Evolutionary conservation across 2,888 invertebrate genomes (phyloP), one percentile per base, ranked within the genome.

Genomic region (Sesia apiformis): DNA sequence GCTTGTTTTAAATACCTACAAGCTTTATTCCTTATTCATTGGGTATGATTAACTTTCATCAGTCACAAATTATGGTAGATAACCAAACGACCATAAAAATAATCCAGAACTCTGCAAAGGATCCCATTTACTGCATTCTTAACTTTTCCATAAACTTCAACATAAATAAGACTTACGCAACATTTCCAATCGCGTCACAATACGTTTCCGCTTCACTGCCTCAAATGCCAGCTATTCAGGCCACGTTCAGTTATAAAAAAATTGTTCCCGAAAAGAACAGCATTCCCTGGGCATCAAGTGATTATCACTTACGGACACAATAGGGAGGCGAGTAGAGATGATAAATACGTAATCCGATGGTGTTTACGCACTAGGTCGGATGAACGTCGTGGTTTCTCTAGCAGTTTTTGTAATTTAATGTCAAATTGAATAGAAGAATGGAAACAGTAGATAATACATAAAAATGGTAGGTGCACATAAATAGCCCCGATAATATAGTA

Each of bases 231-330:
- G 46, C 46, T 23, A 8, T 46, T 54, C 23, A 52, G 54, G 54
- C 49, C 39, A 8, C 52, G 52, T 52, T 8, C 51, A 39, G 46
- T 53, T 41, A 53, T 57, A 54, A 58, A 56, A 58, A 57, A 50
- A 50, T 23, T 46, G 50, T 50, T 23, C 38, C 39, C 50, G 50
- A 50, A 59, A 59, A 57, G 59, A 59, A 57, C 59, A 53, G 43
- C 55, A 52, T 53, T 51, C 54, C 41, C 23, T 40, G 38, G 41
- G 51, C 51, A 54, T 54, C 51, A 54, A 41, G 55, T 43, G 56
- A 59, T 59, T 57, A 59, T 57, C 56, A 59, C 57, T 57, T 56
- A 55, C 51, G 39, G 56, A 4, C 55, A 56, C 53, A 53, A 58
- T 55, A 40, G 56, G 53, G 52, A 41, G 40, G 43, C 43, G 39